These are phyloP conservation scores for Urocolius indicus DNA, from an alignment of 2,113 vertebrate species.

Conservation along the genomic window DNA sequence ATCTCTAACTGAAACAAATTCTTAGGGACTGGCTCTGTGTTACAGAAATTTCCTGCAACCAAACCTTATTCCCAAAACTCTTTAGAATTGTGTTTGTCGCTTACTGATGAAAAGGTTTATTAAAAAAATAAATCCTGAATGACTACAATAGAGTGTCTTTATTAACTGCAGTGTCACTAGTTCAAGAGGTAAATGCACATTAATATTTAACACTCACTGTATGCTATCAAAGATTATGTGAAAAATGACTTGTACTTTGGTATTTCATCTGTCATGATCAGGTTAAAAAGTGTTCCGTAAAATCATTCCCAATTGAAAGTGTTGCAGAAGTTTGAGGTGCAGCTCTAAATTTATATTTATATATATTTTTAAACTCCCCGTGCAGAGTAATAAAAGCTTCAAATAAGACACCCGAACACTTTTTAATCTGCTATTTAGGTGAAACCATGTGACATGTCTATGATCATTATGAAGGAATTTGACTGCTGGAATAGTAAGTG, in stretches of 20 bases:
- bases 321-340: not conserved
- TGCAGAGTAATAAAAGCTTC: not conserved
- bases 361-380: not conserved
- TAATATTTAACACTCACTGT: not conserved
- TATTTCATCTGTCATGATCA: not conserved
- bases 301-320: not conserved
- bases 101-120: not conserved
- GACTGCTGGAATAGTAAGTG: not conserved
- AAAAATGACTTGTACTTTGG: not conserved
- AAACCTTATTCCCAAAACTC: not conserved
- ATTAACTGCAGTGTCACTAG: not conserved
- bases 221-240: not conserved
- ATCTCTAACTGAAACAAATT: not conserved
- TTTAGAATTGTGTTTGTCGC: not conserved
- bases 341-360: not conserved
- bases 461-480: not conserved
- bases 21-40: not conserved
- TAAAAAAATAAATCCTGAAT: not conserved
- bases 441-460: not conserved
- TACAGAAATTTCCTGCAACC: not conserved
- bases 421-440: not conserved
- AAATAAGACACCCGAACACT: not conserved
- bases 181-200: not conserved
- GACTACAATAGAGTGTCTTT: not conserved
- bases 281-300: not conserved